Evolutionary conservation across 2,113 vertebrate genomes (phyloP).

Genomic region (Bubo bubo): DNA sequence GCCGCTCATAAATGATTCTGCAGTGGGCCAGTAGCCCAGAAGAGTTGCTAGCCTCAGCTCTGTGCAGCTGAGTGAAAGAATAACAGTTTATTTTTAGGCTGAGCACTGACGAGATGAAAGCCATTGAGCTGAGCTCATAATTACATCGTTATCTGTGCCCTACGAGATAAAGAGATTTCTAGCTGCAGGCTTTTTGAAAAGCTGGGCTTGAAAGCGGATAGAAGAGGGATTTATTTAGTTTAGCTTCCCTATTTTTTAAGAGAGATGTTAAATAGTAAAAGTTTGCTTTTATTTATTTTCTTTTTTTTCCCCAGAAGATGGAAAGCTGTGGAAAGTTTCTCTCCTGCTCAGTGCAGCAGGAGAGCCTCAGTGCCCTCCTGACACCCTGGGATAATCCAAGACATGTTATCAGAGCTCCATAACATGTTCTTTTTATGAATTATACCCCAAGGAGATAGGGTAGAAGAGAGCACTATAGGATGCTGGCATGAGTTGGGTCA

Average conservation of each 20-base stretch:
- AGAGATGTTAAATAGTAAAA: neutral
- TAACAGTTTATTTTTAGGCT: neutral
- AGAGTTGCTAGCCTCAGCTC: neutral
- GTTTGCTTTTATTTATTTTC: neutral
- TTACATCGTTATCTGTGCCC: conserved; percentile 22
- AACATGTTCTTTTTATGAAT: neutral
- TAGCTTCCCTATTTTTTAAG: conserved; percentile 1
- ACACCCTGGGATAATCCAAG: rapidly evolving
- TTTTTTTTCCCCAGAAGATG: neutral
- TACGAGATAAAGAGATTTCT: conserved; percentile 26
- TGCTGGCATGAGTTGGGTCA: neutral
- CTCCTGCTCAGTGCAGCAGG: neutral
- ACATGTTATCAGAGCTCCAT: neutral
- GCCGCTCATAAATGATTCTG: rapidly evolving
- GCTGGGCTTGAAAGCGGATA: neutral
- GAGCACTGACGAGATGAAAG: neutral
- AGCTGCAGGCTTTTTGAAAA: conserved; percentile 22
- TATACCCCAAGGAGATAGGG: neutral
- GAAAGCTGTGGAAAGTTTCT: neutral
- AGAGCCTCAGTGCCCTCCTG: neutral
- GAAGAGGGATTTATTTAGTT: neutral
- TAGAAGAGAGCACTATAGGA: neutral
- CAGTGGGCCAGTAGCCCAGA: neutral
- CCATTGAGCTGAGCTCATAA: conserved; percentile 22
- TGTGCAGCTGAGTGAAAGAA: neutral